These are phyloP conservation scores for Agrypnus murinus DNA, from an alignment of 2,888 invertebrate species.

Conservation along the genomic window DNA sequence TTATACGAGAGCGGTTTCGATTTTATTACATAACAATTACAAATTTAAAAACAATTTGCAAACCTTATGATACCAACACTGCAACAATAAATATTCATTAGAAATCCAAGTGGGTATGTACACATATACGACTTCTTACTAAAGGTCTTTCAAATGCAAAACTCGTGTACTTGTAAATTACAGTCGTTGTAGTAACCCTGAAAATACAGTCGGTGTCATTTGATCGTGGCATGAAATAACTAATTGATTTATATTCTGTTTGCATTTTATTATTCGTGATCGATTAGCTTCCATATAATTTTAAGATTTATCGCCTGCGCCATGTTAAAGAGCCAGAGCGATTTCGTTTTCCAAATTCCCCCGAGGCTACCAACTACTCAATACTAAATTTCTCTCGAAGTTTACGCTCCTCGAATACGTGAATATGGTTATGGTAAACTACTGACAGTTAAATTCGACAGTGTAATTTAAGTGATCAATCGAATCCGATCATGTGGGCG, in stretches of 20 bases:
- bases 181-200: slow-evolving; percentile 7
- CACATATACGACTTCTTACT: neutral
- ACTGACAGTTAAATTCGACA: slow-evolving; percentile 14
- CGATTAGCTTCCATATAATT: slow-evolving; percentile 4
- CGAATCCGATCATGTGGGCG: slow-evolving; percentile 13
- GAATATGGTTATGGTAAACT: neutral
- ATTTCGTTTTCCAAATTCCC: neutral
- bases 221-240: neutral
- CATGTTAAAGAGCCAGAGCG: neutral
- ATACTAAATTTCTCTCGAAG: neutral
- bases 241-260: slow-evolving; percentile 12
- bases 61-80: no score
- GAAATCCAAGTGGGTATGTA: no score
- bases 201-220: neutral
- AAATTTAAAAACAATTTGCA: no score
- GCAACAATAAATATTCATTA: no score
- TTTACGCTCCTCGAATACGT: neutral
- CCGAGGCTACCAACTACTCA: no score
- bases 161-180: slow-evolving; percentile 17
- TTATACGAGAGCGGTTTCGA: no score
- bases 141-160: slow-evolving; percentile 9
- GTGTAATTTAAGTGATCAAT: neutral
- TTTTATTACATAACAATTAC: no score
- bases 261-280: slow-evolving; percentile 8
- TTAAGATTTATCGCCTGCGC: neutral